Percentiles rank a stretch among this genome's conserved stretches.
Evolutionary conservation across 1,140 invertebrate species (phyloP).

Genomic region (Odontomachus brunneus): DNA sequence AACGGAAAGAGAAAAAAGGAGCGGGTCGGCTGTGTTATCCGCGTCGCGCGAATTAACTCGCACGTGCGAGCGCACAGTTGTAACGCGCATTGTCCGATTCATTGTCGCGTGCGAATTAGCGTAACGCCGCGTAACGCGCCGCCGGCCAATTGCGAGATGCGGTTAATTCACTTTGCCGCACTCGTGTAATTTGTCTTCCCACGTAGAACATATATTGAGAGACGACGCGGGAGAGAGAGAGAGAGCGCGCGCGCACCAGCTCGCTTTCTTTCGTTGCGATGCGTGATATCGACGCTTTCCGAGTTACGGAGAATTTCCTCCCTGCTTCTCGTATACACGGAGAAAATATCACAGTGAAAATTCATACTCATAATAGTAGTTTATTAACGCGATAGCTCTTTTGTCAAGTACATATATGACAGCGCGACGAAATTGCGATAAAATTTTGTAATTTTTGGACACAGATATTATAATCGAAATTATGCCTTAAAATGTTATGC

Average conservation of each 20-base stretch:
- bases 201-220: background rate
- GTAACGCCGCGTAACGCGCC: conserved; percentile 11
- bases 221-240: too few relatives aligned
- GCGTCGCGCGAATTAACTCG: conserved; percentile 10
- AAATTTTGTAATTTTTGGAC: too few relatives aligned
- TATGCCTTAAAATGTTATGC: too few relatives aligned
- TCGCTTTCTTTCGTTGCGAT: background rate
- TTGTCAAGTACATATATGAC: too few relatives aligned
- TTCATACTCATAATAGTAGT: too few relatives aligned
- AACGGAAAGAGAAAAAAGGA: conserved; percentile 23
- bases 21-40: background rate
- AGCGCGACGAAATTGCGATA: too few relatives aligned
- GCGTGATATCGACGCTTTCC: background rate
- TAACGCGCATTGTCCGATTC: conserved; percentile 39
- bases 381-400: too few relatives aligned
- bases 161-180: conserved; percentile 29
- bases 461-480: too few relatives aligned
- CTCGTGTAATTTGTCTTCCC: background rate
- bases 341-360: too few relatives aligned
- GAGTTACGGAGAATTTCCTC: background rate
- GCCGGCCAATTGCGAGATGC: conserved; percentile 15
- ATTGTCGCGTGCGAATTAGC: conserved; percentile 35
- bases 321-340: too few relatives aligned
- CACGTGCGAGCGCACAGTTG: conserved; percentile 13
- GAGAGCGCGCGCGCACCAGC: too few relatives aligned